Evolutionary conservation across 2,797 vertebrate species (phyloP).

Genomic region (Poecilia gillii): DNA sequence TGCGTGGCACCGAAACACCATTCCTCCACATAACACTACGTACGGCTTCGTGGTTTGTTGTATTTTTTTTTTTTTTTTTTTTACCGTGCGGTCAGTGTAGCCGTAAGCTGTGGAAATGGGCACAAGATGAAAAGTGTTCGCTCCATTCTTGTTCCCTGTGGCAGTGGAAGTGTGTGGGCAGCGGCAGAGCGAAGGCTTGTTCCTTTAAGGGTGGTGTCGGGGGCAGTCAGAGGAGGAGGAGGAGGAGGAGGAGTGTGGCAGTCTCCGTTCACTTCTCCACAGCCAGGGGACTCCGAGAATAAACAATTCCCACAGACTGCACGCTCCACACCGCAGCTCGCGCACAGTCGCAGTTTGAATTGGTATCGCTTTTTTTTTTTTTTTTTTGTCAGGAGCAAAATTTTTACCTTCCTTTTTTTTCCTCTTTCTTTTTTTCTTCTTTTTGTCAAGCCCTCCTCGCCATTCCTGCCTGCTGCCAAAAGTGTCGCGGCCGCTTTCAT

Average conservation of each 20-base stretch:
- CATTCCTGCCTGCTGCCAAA: constrained; percentile 42
- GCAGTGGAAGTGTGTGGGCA: constrained; percentile 22
- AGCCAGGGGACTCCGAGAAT: constrained; percentile 80
- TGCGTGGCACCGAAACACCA: background rate
- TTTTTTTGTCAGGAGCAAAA: constrained; percentile 54
- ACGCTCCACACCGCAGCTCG: constrained; percentile 56
- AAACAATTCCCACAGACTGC: constrained; percentile 76
- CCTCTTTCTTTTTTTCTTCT: background rate
- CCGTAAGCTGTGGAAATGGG: background rate
- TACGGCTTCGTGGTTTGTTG: background rate
- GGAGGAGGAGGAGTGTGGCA: constrained; percentile 74
- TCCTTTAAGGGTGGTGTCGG: constrained; percentile 83
- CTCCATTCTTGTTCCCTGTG: background rate
- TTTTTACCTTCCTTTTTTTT: constrained; percentile 12
- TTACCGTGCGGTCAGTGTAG: background rate
- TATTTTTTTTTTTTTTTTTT: background rate
- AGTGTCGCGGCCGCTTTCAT: constrained; percentile 67
- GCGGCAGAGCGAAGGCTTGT: constrained; percentile 48
- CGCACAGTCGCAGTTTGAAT: constrained; percentile 19
- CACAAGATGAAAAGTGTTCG: background rate
- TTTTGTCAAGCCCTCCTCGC: constrained; percentile 38
- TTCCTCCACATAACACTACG: background rate
- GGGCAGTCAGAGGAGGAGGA: constrained; percentile 35
- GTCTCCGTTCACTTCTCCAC: constrained; percentile 77
- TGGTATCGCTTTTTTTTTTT: constrained; percentile 17